These are phyloP conservation scores for Mustela lutreola DNA, from an alignment of 2,113 vertebrate species.

Conservation along the genomic window DNA sequence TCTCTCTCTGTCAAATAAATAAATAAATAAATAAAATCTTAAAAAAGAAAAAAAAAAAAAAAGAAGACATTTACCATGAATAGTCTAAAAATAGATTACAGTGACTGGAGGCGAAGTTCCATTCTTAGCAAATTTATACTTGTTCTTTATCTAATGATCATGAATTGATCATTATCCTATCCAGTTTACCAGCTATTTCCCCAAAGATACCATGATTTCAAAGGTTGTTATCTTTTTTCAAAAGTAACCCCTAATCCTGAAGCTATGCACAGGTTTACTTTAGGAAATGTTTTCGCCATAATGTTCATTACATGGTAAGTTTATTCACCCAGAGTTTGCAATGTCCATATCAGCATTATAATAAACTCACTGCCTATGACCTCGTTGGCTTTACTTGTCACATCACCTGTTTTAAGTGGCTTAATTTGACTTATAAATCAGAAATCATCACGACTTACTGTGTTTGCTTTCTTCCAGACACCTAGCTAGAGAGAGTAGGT, in stretches of 20 bases:
- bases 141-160: neutral
- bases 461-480: neutral
- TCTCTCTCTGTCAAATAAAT: no score
- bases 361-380: neutral
- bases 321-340: slow-evolving; percentile 2
- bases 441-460: neutral
- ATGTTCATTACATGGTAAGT: slow-evolving; percentile 39
- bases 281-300: neutral
- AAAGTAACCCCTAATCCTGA: neutral
- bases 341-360: neutral
- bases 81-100: neutral
- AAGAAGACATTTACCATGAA: neutral
- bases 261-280: neutral
- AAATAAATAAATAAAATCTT: no score
- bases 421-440: slow-evolving; percentile 35
- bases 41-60: no score
- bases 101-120: neutral
- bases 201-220: neutral
- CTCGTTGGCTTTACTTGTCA: neutral
- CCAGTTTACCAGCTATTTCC: neutral
- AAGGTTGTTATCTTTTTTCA: neutral
- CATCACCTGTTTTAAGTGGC: neutral
- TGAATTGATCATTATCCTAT: neutral
- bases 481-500: neutral
- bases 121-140: slow-evolving; percentile 8